phyloP scores from a whole-genome alignment of 1,140 invertebrate genomes.

The Drosophila lini region DNA sequence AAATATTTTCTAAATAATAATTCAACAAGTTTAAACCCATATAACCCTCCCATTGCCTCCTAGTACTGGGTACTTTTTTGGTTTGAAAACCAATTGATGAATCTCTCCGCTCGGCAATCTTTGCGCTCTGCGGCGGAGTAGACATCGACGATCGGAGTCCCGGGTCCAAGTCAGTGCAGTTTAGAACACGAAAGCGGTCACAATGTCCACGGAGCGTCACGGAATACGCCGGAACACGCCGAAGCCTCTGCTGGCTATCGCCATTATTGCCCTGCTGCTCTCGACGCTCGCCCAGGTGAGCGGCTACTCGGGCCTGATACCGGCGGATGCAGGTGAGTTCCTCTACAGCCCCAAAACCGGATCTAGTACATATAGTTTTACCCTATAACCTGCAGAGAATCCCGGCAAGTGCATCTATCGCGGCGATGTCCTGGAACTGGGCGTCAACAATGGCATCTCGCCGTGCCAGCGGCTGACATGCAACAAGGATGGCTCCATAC shows the following conservation, averaged over 20 bases:
- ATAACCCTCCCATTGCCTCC: neutral
- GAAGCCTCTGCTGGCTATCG: slow-evolving; percentile 26
- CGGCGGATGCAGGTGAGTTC: slow-evolving; percentile 63
- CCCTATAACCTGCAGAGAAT: slow-evolving; percentile 35
- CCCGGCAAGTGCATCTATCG: slow-evolving; percentile 78
- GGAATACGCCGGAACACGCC: neutral
- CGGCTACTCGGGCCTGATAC: slow-evolving; percentile 66
- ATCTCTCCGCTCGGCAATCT: slow-evolving; percentile 41
- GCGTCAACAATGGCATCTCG: slow-evolving; percentile 67
- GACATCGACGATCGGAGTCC: slow-evolving; percentile 38
- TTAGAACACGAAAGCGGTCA: slow-evolving; percentile 60
- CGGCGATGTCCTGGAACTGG: slow-evolving; percentile 60
- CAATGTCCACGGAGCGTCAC: slow-evolving; percentile 51
- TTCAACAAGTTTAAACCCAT: neutral
- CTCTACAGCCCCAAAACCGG: neutral
- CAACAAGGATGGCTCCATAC: slow-evolving; percentile 71
- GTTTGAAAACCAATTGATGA: slow-evolving; percentile 55
- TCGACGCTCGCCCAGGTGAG: slow-evolving; percentile 42
- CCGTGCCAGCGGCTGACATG: slow-evolving; percentile 78
- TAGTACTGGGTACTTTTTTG: neutral
- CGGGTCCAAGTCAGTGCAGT: slow-evolving; percentile 49
- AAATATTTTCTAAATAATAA: neutral
- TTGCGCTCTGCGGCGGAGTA: slow-evolving; percentile 13
- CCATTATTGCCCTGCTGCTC: slow-evolving; percentile 31
- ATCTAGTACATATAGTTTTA: neutral